Evolutionary conservation across 2,113 vertebrate species (phyloP), one percentile per base, ranked within the genome.

Genomic region (Ammodytes dubius): DNA sequence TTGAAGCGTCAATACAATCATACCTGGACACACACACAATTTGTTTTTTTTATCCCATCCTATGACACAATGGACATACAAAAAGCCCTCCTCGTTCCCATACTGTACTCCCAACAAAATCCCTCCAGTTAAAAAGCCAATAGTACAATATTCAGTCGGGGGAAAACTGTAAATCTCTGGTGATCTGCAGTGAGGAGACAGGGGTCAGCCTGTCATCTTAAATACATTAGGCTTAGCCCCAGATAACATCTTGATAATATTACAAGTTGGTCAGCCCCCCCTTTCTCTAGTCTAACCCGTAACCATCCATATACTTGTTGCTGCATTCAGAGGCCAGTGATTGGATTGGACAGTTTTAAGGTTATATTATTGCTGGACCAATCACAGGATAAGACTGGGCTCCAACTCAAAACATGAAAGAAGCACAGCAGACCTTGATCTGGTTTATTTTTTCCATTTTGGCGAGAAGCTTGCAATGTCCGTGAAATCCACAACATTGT

Each of bases 201-300:
- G 84, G 66, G 89, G 86, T 87, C 77, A 74, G 74, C 27, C 81
- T 86, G 88, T 89, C 88, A 86, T 53, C 82, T 86, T 88, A 82
- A 89, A 91, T 91, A 86, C 80, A 67, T 88, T 84, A 89, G 60
- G 59, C 81, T 82, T 64, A 66, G 68, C 56, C 71, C 76, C 82
- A 79, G 61, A 85, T 80, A 83, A 81, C 85, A 90, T 91, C 90
- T 91, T 88, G 89, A 86, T 82, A 78, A 79, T 74, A 81, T 90
- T 84, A 88, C 65, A 50, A 73, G 78, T 60, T 45, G 71, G 74
- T 81, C 45, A 70, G 60, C 19, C 19, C 49, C 53, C 7, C 7
- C 53, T 19, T 57, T 77, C 54, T 66, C 83, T 50, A 8, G 47
- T 69, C n/a, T 27, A 27, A 75, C 45, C 56, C 43, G 66, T 49